Evolutionary conservation across 1,140 invertebrate genomes (phyloP), one percentile per base, ranked within the genome.

Genomic region (Tetranychus cinnabarinus): DNA sequence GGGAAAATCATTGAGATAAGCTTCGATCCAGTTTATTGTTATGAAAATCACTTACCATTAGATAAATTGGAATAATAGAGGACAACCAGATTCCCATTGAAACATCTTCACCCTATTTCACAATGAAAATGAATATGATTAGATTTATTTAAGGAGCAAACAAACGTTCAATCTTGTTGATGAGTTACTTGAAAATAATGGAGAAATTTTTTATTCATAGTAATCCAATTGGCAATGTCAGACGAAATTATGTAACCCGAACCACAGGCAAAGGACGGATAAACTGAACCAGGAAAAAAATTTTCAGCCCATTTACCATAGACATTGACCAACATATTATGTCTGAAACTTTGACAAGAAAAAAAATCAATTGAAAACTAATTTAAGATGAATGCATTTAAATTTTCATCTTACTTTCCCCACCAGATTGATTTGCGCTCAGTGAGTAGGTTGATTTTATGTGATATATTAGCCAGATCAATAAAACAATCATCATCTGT

Each of bases 11-110:
- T 23, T 23, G 23, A 23, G 23, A 23, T 23, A 23, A 23, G 23
- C 23, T 23, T 23, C 23, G 23, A 23, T 23, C 23, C 23, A 23
- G 23, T 23, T 23, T 23, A 23, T 23, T 23, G 23, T 23, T 23
- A 23, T 23, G 23, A 23, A 23, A 23, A 23, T 23, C 23, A 23
- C 23, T 23, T 42, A 42, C 39, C 39, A 42, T 42, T 5, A 36
- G 63, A 66, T 61, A 86, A 89, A 68, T 86, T 86, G 15, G 86
- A 83, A 1, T 76, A 85, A 72, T 62, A 35, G 70, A 68, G 39
- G 70, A 60, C 13, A 73, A 59, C 72, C 72, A 73, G 35, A 73
- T 72, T 34, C 72, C 72, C 63, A 71, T 66, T 1, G 71, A 71
- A 33, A 70, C 68, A 66, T 73, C 72, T 65, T 73, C 72, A 39